These are phyloP conservation scores for Steinernema khuongi DNA, from an alignment of 1,140 invertebrate species.

Conservation along the genomic window DNA sequence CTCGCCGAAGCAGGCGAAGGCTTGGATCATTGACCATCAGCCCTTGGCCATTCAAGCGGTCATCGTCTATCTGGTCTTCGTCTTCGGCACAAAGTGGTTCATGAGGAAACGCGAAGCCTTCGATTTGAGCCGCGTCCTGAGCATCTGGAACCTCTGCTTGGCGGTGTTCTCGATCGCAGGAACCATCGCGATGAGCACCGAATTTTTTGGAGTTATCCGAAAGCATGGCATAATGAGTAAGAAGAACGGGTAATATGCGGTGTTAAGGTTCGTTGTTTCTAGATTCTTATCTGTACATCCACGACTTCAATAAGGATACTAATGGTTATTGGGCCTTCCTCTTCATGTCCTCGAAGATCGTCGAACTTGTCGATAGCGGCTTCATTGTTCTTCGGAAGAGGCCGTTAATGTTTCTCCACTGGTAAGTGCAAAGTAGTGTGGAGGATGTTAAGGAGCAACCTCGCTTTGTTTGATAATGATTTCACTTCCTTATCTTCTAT, in stretches of 20 bases:
- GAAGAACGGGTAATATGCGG: neutral
- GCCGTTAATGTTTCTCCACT: constrained; percentile 56
- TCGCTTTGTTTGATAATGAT: too few species aligned
- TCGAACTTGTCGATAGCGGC: constrained; percentile 55
- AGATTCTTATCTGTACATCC: constrained; percentile 63
- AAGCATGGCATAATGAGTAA: neutral
- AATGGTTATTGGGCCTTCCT: constrained; percentile 58
- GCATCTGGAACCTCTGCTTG: neutral
- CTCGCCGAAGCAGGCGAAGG: neutral
- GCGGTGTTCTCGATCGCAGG: neutral
- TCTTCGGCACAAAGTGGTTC: neutral
- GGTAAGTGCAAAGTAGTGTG: constrained; percentile 25
- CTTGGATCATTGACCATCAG: neutral
- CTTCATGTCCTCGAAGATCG: constrained; percentile 55
- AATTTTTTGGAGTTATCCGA: neutral
- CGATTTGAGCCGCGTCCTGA: neutral
- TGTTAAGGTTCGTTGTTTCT: neutral
- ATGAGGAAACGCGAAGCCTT: constrained; percentile 1
- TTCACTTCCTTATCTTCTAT: neutral
- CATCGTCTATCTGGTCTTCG: neutral
- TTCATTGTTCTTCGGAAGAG: constrained; percentile 61
- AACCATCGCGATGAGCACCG: neutral
- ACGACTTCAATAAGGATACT: constrained; percentile 67
- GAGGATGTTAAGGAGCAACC: neutral
- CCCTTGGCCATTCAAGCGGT: neutral